phyloP scores from a whole-genome alignment of 2,113 vertebrate genomes.

The Equus przewalskii region DNA sequence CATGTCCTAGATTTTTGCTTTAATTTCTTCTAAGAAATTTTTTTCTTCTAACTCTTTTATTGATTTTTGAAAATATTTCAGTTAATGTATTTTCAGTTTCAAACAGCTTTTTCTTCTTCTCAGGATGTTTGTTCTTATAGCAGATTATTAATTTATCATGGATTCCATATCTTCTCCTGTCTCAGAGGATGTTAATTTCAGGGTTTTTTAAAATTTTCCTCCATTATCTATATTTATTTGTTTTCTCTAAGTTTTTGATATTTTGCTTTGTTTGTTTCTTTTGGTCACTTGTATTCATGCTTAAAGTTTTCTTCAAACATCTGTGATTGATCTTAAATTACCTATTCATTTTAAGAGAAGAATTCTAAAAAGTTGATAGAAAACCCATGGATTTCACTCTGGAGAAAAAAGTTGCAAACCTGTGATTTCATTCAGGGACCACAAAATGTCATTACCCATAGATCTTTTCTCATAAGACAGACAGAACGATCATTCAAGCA shows the following conservation, averaged over 20 bases:
- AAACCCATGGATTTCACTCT: background rate
- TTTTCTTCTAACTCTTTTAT: background rate
- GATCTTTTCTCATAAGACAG: background rate
- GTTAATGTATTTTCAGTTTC: background rate
- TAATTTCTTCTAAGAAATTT: background rate
- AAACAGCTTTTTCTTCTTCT: background rate
- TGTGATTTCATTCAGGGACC: background rate
- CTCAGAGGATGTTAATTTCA: background rate
- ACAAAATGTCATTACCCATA: background rate
- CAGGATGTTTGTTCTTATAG: background rate
- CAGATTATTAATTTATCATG: background rate
- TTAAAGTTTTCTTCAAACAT: background rate
- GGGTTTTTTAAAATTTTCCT: background rate
- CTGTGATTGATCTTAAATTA: background rate
- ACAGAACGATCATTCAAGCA: background rate
- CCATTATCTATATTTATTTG: background rate
- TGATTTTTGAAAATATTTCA: background rate
- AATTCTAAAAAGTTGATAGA: background rate
- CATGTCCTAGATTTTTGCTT: background rate
- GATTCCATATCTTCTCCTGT: background rate
- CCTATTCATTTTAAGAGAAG: constrained; percentile 7
- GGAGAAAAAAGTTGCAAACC: background rate
- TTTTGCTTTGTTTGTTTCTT: constrained; percentile 5
- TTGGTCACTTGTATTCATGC: background rate
- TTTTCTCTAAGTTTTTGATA: background rate